Percentiles rank a stretch among this genome's conserved stretches.
phyloP scores from a whole-genome alignment of 2,888 invertebrate genomes.

The Apoda limacodes region DNA sequence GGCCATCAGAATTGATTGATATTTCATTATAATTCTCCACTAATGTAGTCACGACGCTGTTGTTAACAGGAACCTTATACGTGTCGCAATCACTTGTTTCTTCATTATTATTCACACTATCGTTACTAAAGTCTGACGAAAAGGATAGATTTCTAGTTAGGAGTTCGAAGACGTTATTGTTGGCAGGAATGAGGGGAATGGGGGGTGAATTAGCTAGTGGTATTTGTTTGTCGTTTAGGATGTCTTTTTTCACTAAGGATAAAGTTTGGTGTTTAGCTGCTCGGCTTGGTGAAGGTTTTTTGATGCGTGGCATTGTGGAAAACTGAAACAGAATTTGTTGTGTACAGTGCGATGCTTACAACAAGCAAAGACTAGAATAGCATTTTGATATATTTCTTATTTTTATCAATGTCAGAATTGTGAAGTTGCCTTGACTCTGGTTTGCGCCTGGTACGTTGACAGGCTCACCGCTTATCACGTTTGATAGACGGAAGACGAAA shows the following conservation, averaged over 20 bases:
- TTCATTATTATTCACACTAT: conserved; percentile 60
- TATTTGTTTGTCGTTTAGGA: conserved; percentile 40
- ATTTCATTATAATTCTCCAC: conserved; percentile 62
- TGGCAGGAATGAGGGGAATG: conserved; percentile 24
- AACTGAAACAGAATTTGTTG: too few species aligned
- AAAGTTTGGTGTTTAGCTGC: conserved; percentile 48
- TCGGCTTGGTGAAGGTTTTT: conserved; percentile 59
- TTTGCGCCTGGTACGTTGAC: too few species aligned
- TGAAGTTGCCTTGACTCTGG: too few species aligned
- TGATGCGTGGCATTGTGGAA: conserved; percentile 72
- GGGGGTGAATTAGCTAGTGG: conserved; percentile 29
- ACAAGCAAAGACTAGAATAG: too few species aligned
- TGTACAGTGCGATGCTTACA: too few species aligned
- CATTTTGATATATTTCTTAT: too few species aligned
- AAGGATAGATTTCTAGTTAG: conserved; percentile 60
- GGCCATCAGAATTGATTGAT: conserved; percentile 56
- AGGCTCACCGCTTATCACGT: too few species aligned
- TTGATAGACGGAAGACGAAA: too few species aligned
- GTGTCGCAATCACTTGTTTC: conserved; percentile 46
- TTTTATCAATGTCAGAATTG: too few species aligned
- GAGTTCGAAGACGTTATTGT: conserved; percentile 55
- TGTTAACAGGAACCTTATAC: conserved; percentile 59
- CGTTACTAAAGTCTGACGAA: conserved; percentile 59
- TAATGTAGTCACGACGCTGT: conserved; percentile 35
- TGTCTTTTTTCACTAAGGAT: conserved; percentile 56